Percentiles rank a stretch among this genome's conserved stretches.
phyloP scores from a whole-genome alignment of 64 coral and sea anemone genomes.

The Dendronephthya gigantea region DNA sequence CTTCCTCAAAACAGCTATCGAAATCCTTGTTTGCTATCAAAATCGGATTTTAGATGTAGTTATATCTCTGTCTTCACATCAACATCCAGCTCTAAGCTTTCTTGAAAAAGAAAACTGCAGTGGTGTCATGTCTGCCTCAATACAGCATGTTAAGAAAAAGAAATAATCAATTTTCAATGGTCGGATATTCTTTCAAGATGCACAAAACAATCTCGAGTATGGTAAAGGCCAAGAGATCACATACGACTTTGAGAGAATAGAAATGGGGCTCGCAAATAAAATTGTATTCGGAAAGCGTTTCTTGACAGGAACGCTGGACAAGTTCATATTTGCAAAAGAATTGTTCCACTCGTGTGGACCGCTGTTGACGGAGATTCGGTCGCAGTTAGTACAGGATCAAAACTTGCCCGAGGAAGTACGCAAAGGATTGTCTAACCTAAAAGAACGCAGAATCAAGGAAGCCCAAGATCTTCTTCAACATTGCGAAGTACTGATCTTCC shows the following conservation, averaged over 20 bases:
- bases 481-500: slow-evolving; percentile 56
- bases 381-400: slow-evolving; percentile 36
- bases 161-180: slow-evolving; percentile 62
- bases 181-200: slow-evolving; percentile 45
- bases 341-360: slow-evolving; percentile 62
- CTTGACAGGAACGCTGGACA: slow-evolving; percentile 34
- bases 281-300: slow-evolving; percentile 55
- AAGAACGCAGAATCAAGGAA: slow-evolving; percentile 39
- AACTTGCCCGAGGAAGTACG: slow-evolving; percentile 12
- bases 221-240: slow-evolving; percentile 53
- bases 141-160: slow-evolving; percentile 54
- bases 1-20: slow-evolving; percentile 41
- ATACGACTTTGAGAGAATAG: slow-evolving; percentile 67
- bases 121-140: slow-evolving; percentile 26
- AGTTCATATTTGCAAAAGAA: slow-evolving; percentile 62
- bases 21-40: slow-evolving; percentile 44
- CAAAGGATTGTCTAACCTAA: slow-evolving; percentile 37
- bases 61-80: slow-evolving; percentile 11
- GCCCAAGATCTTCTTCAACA: slow-evolving; percentile 46
- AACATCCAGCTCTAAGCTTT: slow-evolving; percentile 43
- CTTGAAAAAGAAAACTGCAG: slow-evolving; percentile 30
- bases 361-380: slow-evolving; percentile 47
- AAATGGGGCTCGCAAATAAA: slow-evolving; percentile 43
- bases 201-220: slow-evolving; percentile 59
- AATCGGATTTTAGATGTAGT: slow-evolving; percentile 45